phyloP scores from a whole-genome alignment of 2,888 invertebrate species.

The Drosophila sordidula region DNA sequence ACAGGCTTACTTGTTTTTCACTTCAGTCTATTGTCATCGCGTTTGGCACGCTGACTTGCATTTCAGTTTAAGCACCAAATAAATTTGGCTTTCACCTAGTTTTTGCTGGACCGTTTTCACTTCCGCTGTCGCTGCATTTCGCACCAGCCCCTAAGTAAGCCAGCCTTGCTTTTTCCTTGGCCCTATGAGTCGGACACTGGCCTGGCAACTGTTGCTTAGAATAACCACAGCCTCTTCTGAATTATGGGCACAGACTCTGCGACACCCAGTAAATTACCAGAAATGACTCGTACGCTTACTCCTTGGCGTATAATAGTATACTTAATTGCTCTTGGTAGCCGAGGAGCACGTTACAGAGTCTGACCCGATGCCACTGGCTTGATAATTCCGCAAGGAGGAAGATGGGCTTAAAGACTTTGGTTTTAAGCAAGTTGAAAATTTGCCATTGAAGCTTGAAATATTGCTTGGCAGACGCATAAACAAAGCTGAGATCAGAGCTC shows the following conservation, averaged over 20 bases:
- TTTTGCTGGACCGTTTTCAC: constrained; percentile 40
- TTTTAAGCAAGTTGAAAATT: constrained; percentile 36
- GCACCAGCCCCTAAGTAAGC: constrained; percentile 44
- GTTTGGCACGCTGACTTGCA: constrained; percentile 51
- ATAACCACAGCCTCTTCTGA: constrained; percentile 17
- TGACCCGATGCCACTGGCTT: constrained; percentile 60
- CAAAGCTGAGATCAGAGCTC: constrained; percentile 42
- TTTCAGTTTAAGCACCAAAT: constrained; percentile 54
- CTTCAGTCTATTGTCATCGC: not conserved
- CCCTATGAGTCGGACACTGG: not conserved
- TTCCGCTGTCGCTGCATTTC: constrained; percentile 54
- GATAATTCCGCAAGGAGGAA: constrained; percentile 43
- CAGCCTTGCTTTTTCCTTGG: constrained; percentile 28
- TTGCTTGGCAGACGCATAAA: constrained; percentile 52
- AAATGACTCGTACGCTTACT: constrained; percentile 18
- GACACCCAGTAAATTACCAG: constrained; percentile 72
- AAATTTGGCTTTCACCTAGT: constrained; percentile 69
- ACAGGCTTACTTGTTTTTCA: not conserved
- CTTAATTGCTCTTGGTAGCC: constrained; percentile 59
- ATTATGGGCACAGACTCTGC: constrained; percentile 53
- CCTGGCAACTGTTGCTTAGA: constrained; percentile 55
- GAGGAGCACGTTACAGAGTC: not conserved
- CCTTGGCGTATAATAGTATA: constrained; percentile 16
- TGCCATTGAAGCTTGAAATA: constrained; percentile 48
- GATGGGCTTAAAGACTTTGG: constrained; percentile 22